Conservation (phyloP, 2,888 invertebrate genomes). For the Scaptomyza polygonia region DNA sequence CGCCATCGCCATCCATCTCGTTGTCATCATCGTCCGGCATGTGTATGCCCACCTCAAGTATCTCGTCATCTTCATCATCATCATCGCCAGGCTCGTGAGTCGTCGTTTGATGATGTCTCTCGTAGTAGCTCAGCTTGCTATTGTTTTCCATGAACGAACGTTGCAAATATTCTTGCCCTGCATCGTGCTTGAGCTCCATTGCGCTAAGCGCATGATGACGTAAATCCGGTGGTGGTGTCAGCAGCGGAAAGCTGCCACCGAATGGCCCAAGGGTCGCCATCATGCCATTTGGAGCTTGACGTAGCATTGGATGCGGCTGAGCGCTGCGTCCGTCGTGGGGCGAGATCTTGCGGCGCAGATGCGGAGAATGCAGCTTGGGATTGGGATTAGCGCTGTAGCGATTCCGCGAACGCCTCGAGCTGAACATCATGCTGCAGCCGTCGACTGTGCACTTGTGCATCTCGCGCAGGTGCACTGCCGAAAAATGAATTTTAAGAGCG, state of each 20-base stretch:
- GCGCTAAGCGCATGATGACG: constrained; percentile 83
- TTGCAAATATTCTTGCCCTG: constrained; percentile 85
- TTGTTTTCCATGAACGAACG: constrained; percentile 85
- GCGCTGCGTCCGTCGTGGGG: constrained; percentile 96
- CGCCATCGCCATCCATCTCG: constrained; percentile 86
- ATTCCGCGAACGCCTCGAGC: constrained; percentile 96
- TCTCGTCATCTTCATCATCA: constrained; percentile 83
- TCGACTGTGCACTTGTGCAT: constrained; percentile 99
- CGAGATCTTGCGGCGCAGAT: constrained; percentile 95
- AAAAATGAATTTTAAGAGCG: constrained; percentile 99
- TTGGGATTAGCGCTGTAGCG: constrained; percentile 99
- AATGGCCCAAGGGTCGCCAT: constrained; percentile 89
- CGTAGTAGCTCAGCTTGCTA: constrained; percentile 85
- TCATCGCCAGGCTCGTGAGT: constrained; percentile 77
- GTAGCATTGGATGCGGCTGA: constrained; percentile 92
- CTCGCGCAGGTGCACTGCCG: constrained; percentile 98
- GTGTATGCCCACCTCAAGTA: constrained; percentile 79
- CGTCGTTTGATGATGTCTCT: constrained; percentile 62
- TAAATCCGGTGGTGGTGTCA: constrained; percentile 87
- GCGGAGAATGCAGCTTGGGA: constrained; percentile 98
- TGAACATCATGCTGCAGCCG: constrained; percentile 99
- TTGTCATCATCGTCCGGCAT: constrained; percentile 81
- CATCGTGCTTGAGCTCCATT: constrained; percentile 87
- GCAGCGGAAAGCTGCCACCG: constrained; percentile 90
- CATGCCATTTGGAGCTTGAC: constrained; percentile 87